phyloP scores from a whole-genome alignment of 2,797 vertebrate species.

The Cetoscarus ocellatus region DNA sequence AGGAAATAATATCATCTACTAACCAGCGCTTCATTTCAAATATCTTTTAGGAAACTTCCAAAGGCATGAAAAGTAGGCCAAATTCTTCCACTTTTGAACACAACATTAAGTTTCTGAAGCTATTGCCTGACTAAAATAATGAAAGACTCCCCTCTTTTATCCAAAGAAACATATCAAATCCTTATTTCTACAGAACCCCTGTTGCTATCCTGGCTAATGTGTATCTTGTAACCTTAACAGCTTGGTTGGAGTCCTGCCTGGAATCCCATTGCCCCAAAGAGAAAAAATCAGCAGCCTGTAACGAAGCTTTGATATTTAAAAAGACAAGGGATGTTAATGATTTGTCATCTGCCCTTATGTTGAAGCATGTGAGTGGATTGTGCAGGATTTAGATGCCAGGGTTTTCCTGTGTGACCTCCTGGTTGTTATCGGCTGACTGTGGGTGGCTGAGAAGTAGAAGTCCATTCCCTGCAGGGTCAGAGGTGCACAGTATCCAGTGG shows the following conservation, averaged over 20 bases:
- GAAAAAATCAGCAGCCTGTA: slow-evolving; percentile 1
- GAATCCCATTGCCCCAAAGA: slow-evolving; percentile 4
- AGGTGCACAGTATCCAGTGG: slow-evolving; percentile 90
- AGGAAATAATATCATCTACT: not conserved
- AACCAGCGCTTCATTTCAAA: not conserved
- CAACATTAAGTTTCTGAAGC: not conserved
- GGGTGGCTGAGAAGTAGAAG: slow-evolving; percentile 69
- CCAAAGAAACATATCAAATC: slow-evolving; percentile 38
- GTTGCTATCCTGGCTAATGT: not conserved
- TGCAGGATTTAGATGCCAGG: slow-evolving; percentile 2
- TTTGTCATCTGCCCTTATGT: not conserved
- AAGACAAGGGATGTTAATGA: not conserved
- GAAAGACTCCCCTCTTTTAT: not conserved
- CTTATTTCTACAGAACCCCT: slow-evolving; percentile 17
- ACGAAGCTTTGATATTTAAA: slow-evolving; percentile 30
- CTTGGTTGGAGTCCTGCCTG: slow-evolving; percentile 5
- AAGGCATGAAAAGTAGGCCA: slow-evolving; percentile 5
- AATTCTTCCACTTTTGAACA: not conserved
- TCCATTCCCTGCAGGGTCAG: slow-evolving; percentile 72
- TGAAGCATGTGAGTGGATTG: not conserved
- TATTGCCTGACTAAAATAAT: slow-evolving; percentile 2
- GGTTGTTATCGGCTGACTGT: slow-evolving; percentile 3
- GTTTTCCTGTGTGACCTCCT: slow-evolving; percentile 21
- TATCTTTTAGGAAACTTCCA: not conserved
- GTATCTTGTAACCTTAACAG: slow-evolving; percentile 19